Conservation (phyloP, 2,797 vertebrate species). For the Gadopsis bispinosus region DNA sequence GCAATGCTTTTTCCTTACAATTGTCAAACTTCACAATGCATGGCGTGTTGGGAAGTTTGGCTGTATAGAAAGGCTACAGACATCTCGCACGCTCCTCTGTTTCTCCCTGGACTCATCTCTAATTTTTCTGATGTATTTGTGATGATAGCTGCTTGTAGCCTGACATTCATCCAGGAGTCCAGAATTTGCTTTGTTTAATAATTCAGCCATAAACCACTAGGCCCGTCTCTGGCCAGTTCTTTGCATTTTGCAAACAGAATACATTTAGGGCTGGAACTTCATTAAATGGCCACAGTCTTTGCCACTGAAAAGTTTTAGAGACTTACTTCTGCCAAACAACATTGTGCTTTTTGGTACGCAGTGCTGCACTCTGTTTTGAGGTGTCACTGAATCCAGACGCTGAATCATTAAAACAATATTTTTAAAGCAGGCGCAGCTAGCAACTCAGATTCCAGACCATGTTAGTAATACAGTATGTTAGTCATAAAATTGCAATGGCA, state of each 20-base stretch:
- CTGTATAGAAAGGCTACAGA: slow-evolving; percentile 48
- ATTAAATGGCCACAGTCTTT: slow-evolving; percentile 26
- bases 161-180: slow-evolving; percentile 34
- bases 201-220: slow-evolving; percentile 33
- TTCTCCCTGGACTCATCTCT: slow-evolving; percentile 35
- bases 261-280: slow-evolving; percentile 14
- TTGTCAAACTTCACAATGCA: slow-evolving; percentile 71
- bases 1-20: slow-evolving; percentile 45
- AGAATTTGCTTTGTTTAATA: slow-evolving; percentile 48
- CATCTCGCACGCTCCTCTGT: slow-evolving; percentile 21
- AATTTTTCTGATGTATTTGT: slow-evolving; percentile 56
- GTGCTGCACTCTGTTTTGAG: slow-evolving; percentile 6
- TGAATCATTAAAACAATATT: slow-evolving; percentile 28
- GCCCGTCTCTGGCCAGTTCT: neutral
- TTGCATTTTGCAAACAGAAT: slow-evolving; percentile 23
- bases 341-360: neutral
- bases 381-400: slow-evolving; percentile 15
- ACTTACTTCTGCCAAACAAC: slow-evolving; percentile 9
- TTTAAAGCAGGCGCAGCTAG: slow-evolving; percentile 11
- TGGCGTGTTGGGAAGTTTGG: slow-evolving; percentile 4
- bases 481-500: slow-evolving; percentile 48
- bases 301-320: slow-evolving; percentile 1
- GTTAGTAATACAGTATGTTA: slow-evolving; percentile 46
- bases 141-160: slow-evolving; percentile 45
- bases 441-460: slow-evolving; percentile 27